These are phyloP conservation scores for Hormiphora californensis DNA, from an alignment of 37 sponge, comb jelly and placozoan species.

Conservation along the genomic window DNA sequence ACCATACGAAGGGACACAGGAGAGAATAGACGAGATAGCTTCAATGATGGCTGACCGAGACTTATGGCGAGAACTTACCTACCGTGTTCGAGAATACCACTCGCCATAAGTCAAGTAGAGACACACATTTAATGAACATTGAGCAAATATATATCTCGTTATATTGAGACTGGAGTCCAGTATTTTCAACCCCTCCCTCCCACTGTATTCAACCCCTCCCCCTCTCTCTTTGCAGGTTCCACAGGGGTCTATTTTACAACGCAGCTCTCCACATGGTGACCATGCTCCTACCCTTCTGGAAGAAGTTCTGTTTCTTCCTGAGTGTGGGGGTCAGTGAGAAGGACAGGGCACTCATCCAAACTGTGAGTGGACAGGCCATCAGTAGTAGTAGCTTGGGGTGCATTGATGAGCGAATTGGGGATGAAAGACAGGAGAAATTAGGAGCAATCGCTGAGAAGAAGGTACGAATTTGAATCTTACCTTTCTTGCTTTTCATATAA, in stretches of 20 bases:
- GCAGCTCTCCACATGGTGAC: slow-evolving; percentile 77
- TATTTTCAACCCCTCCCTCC: neutral
- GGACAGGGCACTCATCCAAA: neutral
- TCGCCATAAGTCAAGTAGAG: neutral
- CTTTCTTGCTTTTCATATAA: too few relatives aligned
- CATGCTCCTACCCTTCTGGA: slow-evolving; percentile 77
- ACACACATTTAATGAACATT: neutral
- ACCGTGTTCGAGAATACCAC: neutral
- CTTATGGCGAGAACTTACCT: too few relatives aligned
- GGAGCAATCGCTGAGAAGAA: too few relatives aligned
- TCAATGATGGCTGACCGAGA: too few relatives aligned
- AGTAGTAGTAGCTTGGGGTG: neutral
- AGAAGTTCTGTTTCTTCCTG: slow-evolving; percentile 60
- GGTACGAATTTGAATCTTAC: too few relatives aligned
- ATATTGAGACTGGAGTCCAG: neutral
- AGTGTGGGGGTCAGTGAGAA: neutral
- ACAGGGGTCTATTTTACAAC: slow-evolving; percentile 76
- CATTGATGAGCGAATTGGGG: too few relatives aligned
- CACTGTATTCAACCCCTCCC: neutral
- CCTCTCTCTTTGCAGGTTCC: slow-evolving; percentile 55
- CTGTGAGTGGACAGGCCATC: neutral
- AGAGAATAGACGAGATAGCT: too few relatives aligned
- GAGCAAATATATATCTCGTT: neutral
- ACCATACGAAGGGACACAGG: too few relatives aligned
- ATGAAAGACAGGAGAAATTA: too few relatives aligned